phyloP scores from a whole-genome alignment of 2,888 invertebrate species.

The Ceramica pisi region DNA sequence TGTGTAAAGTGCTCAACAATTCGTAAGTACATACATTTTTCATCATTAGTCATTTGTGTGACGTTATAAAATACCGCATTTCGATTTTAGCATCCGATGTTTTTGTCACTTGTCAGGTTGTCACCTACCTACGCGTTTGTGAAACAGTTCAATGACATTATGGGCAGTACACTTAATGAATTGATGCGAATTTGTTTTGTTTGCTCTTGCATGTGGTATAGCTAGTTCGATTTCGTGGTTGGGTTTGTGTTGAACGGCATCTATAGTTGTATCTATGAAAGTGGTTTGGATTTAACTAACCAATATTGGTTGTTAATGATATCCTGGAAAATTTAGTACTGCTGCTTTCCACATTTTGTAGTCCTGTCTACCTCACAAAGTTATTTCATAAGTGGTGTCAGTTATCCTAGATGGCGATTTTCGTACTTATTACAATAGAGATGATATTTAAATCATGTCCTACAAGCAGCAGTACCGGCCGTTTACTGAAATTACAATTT shows the following conservation, averaged over 20 bases:
- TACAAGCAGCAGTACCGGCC: neutral
- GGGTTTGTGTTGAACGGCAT: slow-evolving; percentile 5
- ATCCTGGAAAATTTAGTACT: neutral
- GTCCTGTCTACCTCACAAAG: neutral
- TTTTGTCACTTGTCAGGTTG: slow-evolving; percentile 40
- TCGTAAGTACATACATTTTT: slow-evolving; percentile 30
- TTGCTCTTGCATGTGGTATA: slow-evolving; percentile 11
- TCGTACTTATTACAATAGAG: neutral
- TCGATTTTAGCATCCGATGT: slow-evolving; percentile 4
- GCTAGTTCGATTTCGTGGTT: neutral
- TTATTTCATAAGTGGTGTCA: neutral
- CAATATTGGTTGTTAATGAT: neutral
- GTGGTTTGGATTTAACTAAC: neutral
- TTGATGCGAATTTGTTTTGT: slow-evolving; percentile 35
- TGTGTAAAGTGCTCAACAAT: neutral
- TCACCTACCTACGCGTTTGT: slow-evolving; percentile 51
- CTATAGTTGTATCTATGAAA: neutral
- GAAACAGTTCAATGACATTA: slow-evolving; percentile 55
- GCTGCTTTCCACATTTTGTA: neutral
- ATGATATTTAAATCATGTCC: neutral
- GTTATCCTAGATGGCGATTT: neutral
- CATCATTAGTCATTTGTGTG: slow-evolving; percentile 34
- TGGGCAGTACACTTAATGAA: slow-evolving; percentile 47
- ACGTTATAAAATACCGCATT: slow-evolving; percentile 45
- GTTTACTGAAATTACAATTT: neutral